phyloP scores from a whole-genome alignment of 2,888 invertebrate species.

The Troilus luridus region DNA sequence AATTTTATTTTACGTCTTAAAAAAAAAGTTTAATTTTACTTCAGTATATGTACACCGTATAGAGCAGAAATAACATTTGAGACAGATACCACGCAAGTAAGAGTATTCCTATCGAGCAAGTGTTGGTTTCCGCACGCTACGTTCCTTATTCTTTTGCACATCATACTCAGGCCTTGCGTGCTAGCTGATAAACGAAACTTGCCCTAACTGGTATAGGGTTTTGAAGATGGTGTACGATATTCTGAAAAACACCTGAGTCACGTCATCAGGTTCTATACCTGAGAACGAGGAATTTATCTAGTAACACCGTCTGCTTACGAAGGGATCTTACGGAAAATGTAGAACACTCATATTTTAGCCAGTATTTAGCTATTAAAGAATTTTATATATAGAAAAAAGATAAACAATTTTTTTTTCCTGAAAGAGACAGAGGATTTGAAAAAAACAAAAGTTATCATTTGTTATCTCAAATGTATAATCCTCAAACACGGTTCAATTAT shows the following conservation, averaged over 20 bases:
- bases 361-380: too few relatives aligned
- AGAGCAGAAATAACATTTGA: background rate
- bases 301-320: background rate
- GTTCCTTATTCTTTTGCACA: slow-evolving; percentile 33
- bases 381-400: too few relatives aligned
- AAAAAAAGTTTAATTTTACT: too few relatives aligned
- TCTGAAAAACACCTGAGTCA: slow-evolving; percentile 1
- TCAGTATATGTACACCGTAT: background rate
- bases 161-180: slow-evolving; percentile 15
- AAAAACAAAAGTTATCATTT: too few relatives aligned
- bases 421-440: too few relatives aligned
- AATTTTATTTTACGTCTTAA: too few relatives aligned
- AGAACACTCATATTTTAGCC: too few relatives aligned
- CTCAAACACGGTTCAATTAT: too few relatives aligned
- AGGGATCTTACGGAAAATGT: background rate
- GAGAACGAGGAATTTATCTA: background rate
- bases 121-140: background rate
- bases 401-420: too few relatives aligned
- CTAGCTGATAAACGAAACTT: slow-evolving; percentile 16
- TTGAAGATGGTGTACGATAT: slow-evolving; percentile 19
- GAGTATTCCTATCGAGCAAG: background rate
- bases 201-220: background rate
- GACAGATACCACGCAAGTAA: background rate
- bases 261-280: background rate
- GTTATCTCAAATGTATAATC: too few relatives aligned